These are phyloP conservation scores for Camponotus vicinus DNA, from an alignment of 1,140 invertebrate genomes.

Conservation along the genomic window DNA sequence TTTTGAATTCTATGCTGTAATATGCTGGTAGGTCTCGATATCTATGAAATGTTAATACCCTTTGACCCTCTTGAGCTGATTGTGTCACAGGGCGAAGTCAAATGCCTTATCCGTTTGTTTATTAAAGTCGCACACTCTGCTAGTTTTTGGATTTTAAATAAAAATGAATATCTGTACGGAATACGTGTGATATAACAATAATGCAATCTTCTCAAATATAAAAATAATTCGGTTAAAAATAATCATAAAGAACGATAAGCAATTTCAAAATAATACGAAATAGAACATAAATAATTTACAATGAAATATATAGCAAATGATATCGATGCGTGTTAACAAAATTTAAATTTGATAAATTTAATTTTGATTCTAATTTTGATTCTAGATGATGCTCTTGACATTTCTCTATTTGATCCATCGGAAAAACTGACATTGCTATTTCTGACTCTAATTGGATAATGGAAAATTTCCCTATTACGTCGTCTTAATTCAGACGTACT, in stretches of 20 bases:
- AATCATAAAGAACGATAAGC: not conserved
- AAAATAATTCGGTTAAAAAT: not conserved
- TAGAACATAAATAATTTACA: not conserved
- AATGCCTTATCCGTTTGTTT: conserved; percentile 65
- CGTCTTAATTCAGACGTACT: not conserved
- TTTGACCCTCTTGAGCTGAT: conserved; percentile 55
- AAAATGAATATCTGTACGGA: not conserved
- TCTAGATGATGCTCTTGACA: not conserved
- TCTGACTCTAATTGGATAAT: not conserved
- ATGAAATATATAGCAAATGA: not conserved
- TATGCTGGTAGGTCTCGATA: conserved; percentile 39
- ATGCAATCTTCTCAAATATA: not conserved
- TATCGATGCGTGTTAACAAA: not conserved
- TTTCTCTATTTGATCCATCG: not conserved
- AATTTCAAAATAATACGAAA: not conserved
- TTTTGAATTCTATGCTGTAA: conserved; percentile 27
- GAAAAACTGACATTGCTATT: conserved; percentile 34
- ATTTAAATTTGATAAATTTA: not conserved
- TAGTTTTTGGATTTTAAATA: conserved; percentile 46
- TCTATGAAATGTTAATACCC: conserved; percentile 70
- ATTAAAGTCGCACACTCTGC: not conserved
- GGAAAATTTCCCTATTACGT: conserved; percentile 1
- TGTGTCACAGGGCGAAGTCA: conserved; percentile 62
- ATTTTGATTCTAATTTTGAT: not conserved
- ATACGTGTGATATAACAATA: not conserved